Evolutionary conservation across 2,113 vertebrate species (phyloP), one percentile per base, ranked within the genome.

Genomic region (Acinonyx jubatus): DNA sequence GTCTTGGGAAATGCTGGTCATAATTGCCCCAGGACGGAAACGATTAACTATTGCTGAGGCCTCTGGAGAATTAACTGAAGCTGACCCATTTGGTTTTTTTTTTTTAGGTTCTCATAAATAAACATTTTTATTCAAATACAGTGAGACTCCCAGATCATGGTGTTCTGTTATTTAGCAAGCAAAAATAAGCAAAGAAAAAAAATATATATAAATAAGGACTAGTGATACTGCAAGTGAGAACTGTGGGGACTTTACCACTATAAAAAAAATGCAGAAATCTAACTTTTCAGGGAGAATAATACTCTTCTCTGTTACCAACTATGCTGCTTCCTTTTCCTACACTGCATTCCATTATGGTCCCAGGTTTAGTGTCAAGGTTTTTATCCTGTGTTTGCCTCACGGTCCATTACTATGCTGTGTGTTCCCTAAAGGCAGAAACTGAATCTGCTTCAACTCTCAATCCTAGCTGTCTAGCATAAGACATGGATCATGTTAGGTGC

Each of bases 91-190:
- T 96, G 33, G 7, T 45, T 45, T 45, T 45, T 29, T 94, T 73
- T 85, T 94, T 71, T 84, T 96, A 96, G 57, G 66, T 82, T 89
- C 68, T 83, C 48, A 93, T 87, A 97, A 73, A 90, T 90, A 95
- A 97, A 95, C 52, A 68, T 66, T 96, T 94, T 66, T 69, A 97
- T 91, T 96, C 68, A 79, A 91, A 95, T 73, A 66, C 50, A 71
- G 16, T 38, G 29, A 79, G 33, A 84, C 74, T 65, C 33, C 23
- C 74, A 88, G 74, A 57, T 83, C 94, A 90, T 23, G 19, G 18
- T 41, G 52, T 86, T 73, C 45, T 86, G 48, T 93, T 95, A 78
- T 65, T 82, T 71, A 91, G 25, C 61, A 96, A 97, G 71, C n/a
- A 85, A 94, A 97, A 89, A 65, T 89, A 85, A 81, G 29, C 90